A percentile compares a stretch with the other conserved stretches of the same genome.
phyloP scores from a whole-genome alignment of 2,888 invertebrate species.

The Diloba caeruleocephala region DNA sequence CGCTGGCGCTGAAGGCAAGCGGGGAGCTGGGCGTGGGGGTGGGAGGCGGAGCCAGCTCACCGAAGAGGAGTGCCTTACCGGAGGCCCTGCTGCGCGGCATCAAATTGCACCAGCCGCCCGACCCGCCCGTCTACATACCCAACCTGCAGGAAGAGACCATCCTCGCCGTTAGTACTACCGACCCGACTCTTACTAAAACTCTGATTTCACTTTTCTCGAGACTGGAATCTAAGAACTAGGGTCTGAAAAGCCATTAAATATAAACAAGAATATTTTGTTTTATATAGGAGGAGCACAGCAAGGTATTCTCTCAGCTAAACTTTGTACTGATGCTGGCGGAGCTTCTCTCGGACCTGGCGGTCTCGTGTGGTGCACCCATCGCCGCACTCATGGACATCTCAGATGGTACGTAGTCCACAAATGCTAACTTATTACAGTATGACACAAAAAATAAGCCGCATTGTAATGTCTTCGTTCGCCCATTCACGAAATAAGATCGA shows the following conservation, averaged over 20 bases:
- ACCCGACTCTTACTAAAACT: too few species aligned
- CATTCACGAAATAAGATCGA: too few species aligned
- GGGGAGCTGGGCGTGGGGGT: conserved; percentile 79
- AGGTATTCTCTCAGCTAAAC: conserved; percentile 98
- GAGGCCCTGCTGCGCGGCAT: conserved; percentile 86
- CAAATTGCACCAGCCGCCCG: conserved; percentile 78
- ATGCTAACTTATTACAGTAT: too few species aligned
- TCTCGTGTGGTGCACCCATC: conserved; percentile 93
- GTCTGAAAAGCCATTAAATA: too few species aligned
- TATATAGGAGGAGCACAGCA: conserved; percentile 96
- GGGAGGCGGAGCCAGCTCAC: conserved; percentile 81
- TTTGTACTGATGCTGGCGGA: conserved; percentile 98
- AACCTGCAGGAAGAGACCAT: conserved; percentile 98
- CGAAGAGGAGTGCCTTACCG: conserved; percentile 85
- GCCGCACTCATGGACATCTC: conserved; percentile 90
- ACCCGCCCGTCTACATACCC: conserved; percentile 93
- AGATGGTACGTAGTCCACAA: conserved; percentile 77
- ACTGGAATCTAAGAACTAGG: too few species aligned
- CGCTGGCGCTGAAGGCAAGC: conserved; percentile 85
- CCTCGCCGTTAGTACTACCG: conserved; percentile 92
- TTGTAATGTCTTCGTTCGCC: too few species aligned
- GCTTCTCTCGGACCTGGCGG: conserved; percentile 96
- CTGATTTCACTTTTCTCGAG: too few species aligned
- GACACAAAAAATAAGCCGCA: too few species aligned
- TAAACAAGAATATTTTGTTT: neutral